A percentile compares a stretch with the other conserved stretches of the same genome.
Evolutionary conservation across 1,140 invertebrate genomes (phyloP).

Genomic region (Lepeophtheirus salmonis): DNA sequence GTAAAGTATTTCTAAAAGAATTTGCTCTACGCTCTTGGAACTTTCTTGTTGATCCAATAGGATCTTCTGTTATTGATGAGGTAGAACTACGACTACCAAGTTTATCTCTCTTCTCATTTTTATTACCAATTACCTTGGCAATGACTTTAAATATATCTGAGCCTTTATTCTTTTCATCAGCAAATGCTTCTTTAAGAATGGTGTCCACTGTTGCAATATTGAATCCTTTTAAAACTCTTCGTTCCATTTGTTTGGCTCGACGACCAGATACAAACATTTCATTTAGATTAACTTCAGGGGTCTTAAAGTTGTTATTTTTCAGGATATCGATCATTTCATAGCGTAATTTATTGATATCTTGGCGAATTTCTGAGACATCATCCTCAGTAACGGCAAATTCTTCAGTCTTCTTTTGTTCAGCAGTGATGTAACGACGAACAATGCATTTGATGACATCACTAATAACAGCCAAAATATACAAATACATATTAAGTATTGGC

Average conservation of each 20-base stretch:
- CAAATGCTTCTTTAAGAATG: constrained; percentile 22
- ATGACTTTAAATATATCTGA: constrained; percentile 23
- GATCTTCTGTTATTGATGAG: constrained; percentile 14
- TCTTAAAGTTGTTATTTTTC: constrained; percentile 53
- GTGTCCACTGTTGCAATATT: constrained; percentile 32
- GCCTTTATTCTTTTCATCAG: constrained; percentile 19
- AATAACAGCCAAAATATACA: constrained; percentile 35
- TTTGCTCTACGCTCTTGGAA: constrained; percentile 21
- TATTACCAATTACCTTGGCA: constrained; percentile 22
- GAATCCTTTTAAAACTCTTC: constrained; percentile 23
- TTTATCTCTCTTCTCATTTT: constrained; percentile 29
- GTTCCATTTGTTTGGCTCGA: constrained; percentile 20
- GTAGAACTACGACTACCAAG: constrained; percentile 35
- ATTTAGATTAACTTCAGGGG: constrained; percentile 30
- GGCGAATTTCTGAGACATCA: constrained; percentile 86
- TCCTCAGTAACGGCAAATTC: constrained; percentile 76
- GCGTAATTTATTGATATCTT: constrained; percentile 66
- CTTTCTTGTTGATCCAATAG: constrained; percentile 19
- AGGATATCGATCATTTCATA: constrained; percentile 69
- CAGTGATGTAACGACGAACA: constrained; percentile 61
- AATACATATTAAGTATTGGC: no score
- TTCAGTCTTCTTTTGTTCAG: constrained; percentile 54
- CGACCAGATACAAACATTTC: constrained; percentile 21
- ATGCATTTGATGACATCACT: constrained; percentile 56
- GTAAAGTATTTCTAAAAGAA: constrained; percentile 18